Evolutionary conservation across 2,113 vertebrate genomes (phyloP).

Genomic region (Petromus typicus): DNA sequence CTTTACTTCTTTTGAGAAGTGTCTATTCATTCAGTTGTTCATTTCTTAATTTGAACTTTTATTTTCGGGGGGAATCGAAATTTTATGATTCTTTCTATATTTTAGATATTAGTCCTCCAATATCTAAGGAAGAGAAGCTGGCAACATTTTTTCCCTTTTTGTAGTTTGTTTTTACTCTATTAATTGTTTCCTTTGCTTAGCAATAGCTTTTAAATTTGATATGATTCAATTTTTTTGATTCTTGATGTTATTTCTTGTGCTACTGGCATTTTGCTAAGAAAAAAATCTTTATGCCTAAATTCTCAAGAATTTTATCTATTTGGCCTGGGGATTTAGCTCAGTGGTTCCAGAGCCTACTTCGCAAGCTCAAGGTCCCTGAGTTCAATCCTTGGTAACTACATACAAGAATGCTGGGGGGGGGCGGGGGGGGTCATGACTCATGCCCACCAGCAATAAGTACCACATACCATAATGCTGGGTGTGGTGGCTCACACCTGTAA

Average conservation of each 20-base stretch:
- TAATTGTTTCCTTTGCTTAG: not conserved
- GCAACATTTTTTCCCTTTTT: not conserved
- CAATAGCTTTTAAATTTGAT: not conserved
- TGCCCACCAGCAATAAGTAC: no score
- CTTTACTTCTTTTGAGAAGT: not conserved
- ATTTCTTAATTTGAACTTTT: not conserved
- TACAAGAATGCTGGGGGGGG: no score
- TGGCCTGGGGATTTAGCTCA: not conserved
- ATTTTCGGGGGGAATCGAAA: not conserved
- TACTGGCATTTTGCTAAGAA: not conserved
- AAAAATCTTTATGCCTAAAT: not conserved
- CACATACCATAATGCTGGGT: no score
- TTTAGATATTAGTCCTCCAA: not conserved
- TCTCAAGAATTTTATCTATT: not conserved
- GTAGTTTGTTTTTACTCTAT: not conserved
- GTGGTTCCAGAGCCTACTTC: no score
- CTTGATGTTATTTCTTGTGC: not conserved
- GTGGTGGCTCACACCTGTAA: no score
- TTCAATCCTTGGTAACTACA: no score
- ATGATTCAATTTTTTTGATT: not conserved
- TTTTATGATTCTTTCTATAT: not conserved
- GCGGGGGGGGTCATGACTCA: no score
- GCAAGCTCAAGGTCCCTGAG: no score
- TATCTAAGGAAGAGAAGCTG: not conserved
- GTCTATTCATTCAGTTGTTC: no score